Percentiles rank a stretch among this genome's conserved stretches.
Evolutionary conservation across 2,888 invertebrate species (phyloP).

Genomic region (Campoletis raptor): DNA sequence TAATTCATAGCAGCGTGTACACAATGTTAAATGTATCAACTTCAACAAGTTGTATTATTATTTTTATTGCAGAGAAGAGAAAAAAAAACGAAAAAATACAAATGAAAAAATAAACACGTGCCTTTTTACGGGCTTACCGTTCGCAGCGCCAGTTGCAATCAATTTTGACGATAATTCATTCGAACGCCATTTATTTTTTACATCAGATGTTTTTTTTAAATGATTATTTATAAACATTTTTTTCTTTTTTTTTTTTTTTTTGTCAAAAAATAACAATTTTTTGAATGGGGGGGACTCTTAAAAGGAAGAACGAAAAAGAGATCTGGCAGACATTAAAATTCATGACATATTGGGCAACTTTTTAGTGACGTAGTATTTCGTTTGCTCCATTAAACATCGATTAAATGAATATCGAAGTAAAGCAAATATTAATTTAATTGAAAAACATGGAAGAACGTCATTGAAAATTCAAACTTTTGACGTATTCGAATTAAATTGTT

Average conservation of each 20-base stretch:
- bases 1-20: slow-evolving; percentile 42
- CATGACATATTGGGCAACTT: not conserved
- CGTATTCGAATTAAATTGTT: not conserved
- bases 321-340: not conserved
- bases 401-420: not conserved
- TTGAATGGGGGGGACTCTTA: too few relatives aligned
- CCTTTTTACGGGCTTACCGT: slow-evolving; percentile 9
- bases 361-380: not conserved
- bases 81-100: not conserved
- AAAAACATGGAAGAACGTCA: not conserved
- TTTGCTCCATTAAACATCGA: not conserved
- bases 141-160: slow-evolving; percentile 5
- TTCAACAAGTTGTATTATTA: slow-evolving; percentile 27
- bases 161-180: slow-evolving; percentile 16
- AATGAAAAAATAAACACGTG: not conserved
- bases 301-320: not conserved
- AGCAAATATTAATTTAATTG: not conserved
- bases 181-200: not conserved
- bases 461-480: not conserved
- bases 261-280: not conserved
- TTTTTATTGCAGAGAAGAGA: too few relatives aligned
- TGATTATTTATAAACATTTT: too few relatives aligned
- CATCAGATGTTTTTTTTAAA: not conserved
- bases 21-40: slow-evolving; percentile 52
- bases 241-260: not conserved